Base-by-base conservation (phyloP, 1,140 invertebrate species). In the Teleogryllus occipitalis region DNA sequence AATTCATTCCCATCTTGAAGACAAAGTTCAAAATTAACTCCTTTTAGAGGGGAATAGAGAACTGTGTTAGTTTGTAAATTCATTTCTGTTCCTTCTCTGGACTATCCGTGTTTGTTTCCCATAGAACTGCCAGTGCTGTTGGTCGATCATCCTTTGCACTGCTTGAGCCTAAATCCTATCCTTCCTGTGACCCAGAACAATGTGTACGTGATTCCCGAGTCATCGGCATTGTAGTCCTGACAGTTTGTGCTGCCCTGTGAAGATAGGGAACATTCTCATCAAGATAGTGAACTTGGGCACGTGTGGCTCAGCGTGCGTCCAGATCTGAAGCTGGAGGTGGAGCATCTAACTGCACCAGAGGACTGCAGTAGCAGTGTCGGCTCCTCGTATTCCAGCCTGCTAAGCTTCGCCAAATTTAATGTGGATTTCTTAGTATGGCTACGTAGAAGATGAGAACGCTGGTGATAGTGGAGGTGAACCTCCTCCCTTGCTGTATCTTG, bases 1-100 rank as follows among this genome's bases (percentile, higher is more conserved):
- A 65, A 18, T 65, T 65, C 54, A 65, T 65, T 18, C 54, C 54
- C 54, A 65, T 65, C 10, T 18, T 65, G 18, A 65, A 65, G 54
- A 65, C 54, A 65, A 65, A 65, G 54, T 65, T 65, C 54, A 65
- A 65, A 65, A 65, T 65, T 65, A 65, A 65, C 18, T 65, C 54
- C 10, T 65, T 65, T 65, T 65, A 65, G 54, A 14, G 18, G 18
- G 10, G 18, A 65, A 10, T 65, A 65, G 54, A 65, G 10, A 18
- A 65, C 10, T 18, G 18, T 65, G 54, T 65, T 65, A 14, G 54
- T 65, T 18, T 10, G 54, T 65, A 10, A 3, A 65, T 65, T 18
- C 18, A 65, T 14, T 65, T 65, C 10, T 14, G 54, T 65, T 65
- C 54, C 54, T 65, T 65, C 10, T 39, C 27, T 39, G 27, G 5